Conservation (phyloP, 2,113 vertebrate species). For the Aramus guarauna region DNA sequence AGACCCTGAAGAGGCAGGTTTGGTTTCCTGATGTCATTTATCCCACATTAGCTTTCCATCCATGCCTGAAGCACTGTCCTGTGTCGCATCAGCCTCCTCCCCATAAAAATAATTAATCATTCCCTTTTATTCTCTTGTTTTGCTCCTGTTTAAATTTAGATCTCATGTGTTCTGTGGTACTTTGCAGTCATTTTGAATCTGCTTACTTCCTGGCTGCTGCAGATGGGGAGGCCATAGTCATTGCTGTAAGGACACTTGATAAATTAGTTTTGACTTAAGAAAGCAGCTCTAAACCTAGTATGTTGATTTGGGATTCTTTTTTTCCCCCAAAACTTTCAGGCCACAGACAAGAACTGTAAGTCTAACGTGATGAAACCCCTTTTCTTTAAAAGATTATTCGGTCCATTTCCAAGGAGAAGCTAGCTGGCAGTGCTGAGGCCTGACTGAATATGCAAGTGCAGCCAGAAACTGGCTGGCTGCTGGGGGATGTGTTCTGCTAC, state of each 20-base stretch:
- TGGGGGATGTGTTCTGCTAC: not conserved
- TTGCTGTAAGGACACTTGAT: not conserved
- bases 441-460: rapidly evolving
- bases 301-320: not conserved
- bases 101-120: not conserved
- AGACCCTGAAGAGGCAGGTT: not conserved
- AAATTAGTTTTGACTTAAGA: not conserved
- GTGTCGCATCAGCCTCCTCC: not conserved
- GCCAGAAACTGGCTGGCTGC: not conserved
- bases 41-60: not conserved
- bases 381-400: not conserved
- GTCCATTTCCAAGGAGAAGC: not conserved
- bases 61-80: not conserved
- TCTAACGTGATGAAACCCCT: not conserved
- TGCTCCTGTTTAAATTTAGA: not conserved
- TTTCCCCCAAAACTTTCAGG: not conserved
- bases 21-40: not conserved
- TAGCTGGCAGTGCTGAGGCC: not conserved
- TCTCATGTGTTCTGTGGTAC: not conserved
- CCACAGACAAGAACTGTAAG: not conserved
- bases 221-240: not conserved
- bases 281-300: not conserved
- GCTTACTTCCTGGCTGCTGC: not conserved
- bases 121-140: not conserved
- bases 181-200: not conserved